Base-by-base conservation (phyloP, 2,888 invertebrate genomes). In the Eristalis intricaria region DNA sequence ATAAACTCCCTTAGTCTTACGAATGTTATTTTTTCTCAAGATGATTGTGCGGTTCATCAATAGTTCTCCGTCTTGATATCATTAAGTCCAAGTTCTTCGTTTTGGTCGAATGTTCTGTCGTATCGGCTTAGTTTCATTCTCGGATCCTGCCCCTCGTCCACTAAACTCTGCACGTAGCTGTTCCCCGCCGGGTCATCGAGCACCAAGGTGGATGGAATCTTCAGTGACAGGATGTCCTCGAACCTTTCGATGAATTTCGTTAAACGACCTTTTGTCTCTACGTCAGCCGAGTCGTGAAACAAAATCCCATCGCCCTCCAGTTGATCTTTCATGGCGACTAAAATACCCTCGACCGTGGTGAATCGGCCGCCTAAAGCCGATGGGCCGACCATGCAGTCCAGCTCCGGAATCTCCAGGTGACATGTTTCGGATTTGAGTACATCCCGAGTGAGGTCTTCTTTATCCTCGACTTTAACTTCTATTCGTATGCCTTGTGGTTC, bases 121-220 rank as follows among this genome's bases (percentile, higher is more conserved):
- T 99, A 99, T 50, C 95, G 95, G 0, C 94, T 95, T 19, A 98
- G 95, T 84, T 94, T 95, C 88, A 99, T 93, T 83, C 95, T 94
- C 0, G 95, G 95, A 91, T 98, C 98, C n/a, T 94, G 92, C 80
- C 95, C 95, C 26, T 95, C 95, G 50, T 92, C 90, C 22, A 96
- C 96, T 1, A 98, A 92, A 91, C 97, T 98, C 95, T 98, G 97
- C 61, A 99, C 95, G 91, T 99, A 99, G 89, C 98, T 99, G 93
- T 99, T 99, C 0, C 99, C 99, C 10, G 99, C 98, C 1, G 99
- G 98, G 94, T 99, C 99, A 92, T 99, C 98, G 88, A 99, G 93
- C 3, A 99, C 92, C 1, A 99, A 89, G 0, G 98, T 98, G 0
- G 97, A 94, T 4, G 94, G 90, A 11, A 93, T 92, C 89, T 95